A percentile compares a stretch with the other conserved stretches of the same genome.
phyloP scores from a whole-genome alignment of 2,113 vertebrate species.

The Pteropus alecto region DNA sequence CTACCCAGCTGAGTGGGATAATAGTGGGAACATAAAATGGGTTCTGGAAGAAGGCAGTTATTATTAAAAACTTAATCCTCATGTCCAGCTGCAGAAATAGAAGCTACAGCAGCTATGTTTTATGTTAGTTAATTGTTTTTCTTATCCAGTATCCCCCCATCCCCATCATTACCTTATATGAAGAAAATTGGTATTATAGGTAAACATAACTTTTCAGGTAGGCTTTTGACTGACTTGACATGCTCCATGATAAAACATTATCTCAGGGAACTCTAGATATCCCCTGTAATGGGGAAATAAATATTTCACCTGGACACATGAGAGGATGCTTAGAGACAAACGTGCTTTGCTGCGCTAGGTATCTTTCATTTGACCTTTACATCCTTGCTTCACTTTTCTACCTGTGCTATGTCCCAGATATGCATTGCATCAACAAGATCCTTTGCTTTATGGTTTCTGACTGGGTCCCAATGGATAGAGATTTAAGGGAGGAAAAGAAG shows the following conservation, averaged over 20 bases:
- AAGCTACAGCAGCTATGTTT: not conserved
- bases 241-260: not conserved
- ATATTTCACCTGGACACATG: not conserved
- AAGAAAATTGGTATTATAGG: not conserved
- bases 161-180: not conserved
- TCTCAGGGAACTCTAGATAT: not conserved
- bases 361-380: not conserved
- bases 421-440: not conserved
- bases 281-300: not conserved
- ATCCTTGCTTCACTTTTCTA: not conserved
- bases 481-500: not conserved
- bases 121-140: not conserved
- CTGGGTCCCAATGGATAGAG: not conserved
- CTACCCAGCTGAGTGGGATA: not conserved
- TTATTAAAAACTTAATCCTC: not conserved
- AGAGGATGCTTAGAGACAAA: not conserved
- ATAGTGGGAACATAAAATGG: not conserved
- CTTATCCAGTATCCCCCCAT: not conserved
- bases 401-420: not conserved
- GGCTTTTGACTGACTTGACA: not conserved
- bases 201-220: not conserved
- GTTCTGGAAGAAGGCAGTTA: too few species aligned
- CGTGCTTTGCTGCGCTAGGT: not conserved
- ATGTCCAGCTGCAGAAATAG: not conserved
- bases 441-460: not conserved